These are phyloP conservation scores for Trichopoda pennipes DNA, from an alignment of 2,888 invertebrate genomes.

Conservation along the genomic window DNA sequence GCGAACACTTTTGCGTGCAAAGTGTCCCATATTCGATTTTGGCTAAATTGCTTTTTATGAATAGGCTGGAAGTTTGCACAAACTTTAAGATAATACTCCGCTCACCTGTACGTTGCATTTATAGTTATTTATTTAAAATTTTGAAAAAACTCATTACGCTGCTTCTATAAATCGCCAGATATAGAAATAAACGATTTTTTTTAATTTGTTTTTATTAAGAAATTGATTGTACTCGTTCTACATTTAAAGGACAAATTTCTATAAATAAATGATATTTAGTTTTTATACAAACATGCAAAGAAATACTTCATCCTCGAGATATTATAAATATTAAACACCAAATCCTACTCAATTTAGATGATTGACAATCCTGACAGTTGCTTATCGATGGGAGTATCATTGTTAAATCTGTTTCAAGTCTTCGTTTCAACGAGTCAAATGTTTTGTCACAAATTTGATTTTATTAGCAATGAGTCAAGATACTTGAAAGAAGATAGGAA, in stretches of 20 bases:
- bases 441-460: not conserved
- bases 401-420: slow-evolving; percentile 30
- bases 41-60: too few relatives aligned
- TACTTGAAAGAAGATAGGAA: too few relatives aligned
- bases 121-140: too few relatives aligned
- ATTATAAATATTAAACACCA: slow-evolving; percentile 28
- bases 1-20: too few relatives aligned
- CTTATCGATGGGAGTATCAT: slow-evolving; percentile 39
- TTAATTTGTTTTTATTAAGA: slow-evolving; percentile 18
- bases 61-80: too few relatives aligned
- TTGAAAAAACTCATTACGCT: too few relatives aligned
- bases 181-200: not conserved
- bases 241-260: not conserved
- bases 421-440: not conserved
- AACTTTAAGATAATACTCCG: too few relatives aligned
- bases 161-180: too few relatives aligned
- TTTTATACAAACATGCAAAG: not conserved
- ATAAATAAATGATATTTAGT: slow-evolving; percentile 16
- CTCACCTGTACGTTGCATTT: too few relatives aligned
- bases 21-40: too few relatives aligned
- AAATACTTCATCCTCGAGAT: slow-evolving; percentile 25
- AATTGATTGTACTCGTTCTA: slow-evolving; percentile 19
- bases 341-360: slow-evolving; percentile 1
- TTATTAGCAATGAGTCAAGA: too few relatives aligned
- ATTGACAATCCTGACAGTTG: slow-evolving; percentile 51